These are phyloP conservation scores for Agrotis ipsilon DNA, from an alignment of 2,888 invertebrate species.

Conservation along the genomic window DNA sequence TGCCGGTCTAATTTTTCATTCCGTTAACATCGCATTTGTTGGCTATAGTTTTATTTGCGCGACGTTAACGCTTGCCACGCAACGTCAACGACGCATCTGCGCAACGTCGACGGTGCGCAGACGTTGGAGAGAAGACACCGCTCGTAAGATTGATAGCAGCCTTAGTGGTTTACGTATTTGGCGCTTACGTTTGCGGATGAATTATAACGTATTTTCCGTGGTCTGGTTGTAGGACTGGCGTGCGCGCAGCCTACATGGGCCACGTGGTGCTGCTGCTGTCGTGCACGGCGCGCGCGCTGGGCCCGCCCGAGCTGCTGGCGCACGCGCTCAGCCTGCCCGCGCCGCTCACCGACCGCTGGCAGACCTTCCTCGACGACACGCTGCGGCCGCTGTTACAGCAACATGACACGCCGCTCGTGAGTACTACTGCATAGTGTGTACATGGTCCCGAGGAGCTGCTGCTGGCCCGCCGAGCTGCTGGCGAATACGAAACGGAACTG, in stretches of 20 bases:
- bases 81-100: too few relatives aligned
- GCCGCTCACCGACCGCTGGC: constrained; percentile 66
- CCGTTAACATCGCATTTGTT: too few relatives aligned
- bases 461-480: too few relatives aligned
- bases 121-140: too few relatives aligned
- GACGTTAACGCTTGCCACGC: too few relatives aligned
- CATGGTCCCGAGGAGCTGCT: too few relatives aligned
- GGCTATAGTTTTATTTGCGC: too few relatives aligned
- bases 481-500: too few relatives aligned
- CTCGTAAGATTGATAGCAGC: too few relatives aligned
- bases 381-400: constrained; percentile 73
- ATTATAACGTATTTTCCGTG: too few relatives aligned
- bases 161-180: not conserved
- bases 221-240: constrained; percentile 30
- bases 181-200: not conserved
- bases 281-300: constrained; percentile 63
- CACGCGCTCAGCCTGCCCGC: constrained; percentile 53
- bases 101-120: too few relatives aligned
- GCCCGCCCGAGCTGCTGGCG: constrained; percentile 53
- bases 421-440: constrained; percentile 33
- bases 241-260: constrained; percentile 92
- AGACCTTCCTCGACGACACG: constrained; percentile 66
- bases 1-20: too few relatives aligned
- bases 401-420: constrained; percentile 80
- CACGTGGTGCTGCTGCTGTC: constrained; percentile 91